Evolutionary conservation across 2,113 vertebrate genomes (phyloP).

Genomic region (Chionomys nivalis): DNA sequence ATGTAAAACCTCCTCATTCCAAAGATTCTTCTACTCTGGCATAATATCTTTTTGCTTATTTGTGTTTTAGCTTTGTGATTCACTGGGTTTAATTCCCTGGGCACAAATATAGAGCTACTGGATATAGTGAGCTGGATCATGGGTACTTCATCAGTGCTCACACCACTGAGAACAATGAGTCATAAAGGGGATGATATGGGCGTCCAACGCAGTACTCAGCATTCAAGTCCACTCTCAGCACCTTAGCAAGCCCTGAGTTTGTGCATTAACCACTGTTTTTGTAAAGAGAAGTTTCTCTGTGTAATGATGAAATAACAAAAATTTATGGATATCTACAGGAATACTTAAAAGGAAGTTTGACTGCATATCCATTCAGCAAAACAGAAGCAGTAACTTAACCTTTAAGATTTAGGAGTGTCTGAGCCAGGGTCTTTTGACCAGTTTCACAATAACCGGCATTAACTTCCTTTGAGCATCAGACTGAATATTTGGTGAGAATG

Average conservation of each 20-base stretch:
- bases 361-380: neutral
- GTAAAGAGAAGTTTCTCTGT: neutral
- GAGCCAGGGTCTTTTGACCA: neutral
- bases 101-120: neutral
- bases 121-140: neutral
- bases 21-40: neutral
- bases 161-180: neutral
- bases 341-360: neutral
- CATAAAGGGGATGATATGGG: neutral
- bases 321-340: neutral
- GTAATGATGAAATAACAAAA: neutral
- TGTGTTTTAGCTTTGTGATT: neutral
- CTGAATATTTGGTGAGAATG: neutral
- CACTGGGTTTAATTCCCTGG: neutral
- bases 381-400: neutral
- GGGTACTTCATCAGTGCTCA: neutral
- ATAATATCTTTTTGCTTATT: neutral
- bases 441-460: neutral
- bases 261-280: neutral
- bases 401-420: neutral
- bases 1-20: neutral
- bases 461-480: neutral
- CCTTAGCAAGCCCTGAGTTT: neutral
- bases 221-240: neutral
- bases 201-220: neutral